Evolutionary conservation across 1,140 invertebrate species (phyloP).

Genomic region (Drosophila elegans): DNA sequence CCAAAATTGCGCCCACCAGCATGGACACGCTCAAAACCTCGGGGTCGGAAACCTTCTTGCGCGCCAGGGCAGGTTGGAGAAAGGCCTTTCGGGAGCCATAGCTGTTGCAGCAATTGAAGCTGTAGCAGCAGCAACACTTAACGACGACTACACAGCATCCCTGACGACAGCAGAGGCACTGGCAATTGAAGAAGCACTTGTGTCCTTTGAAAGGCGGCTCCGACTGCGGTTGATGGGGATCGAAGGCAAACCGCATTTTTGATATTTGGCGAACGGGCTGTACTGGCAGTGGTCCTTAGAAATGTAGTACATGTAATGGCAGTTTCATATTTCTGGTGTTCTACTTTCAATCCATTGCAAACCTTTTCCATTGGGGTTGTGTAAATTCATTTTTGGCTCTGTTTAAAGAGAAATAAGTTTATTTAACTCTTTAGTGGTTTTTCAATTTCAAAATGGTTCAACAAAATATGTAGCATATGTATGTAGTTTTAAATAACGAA

Average conservation of each 20-base stretch:
- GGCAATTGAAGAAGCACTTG: slow-evolving; percentile 65
- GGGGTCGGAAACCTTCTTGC: slow-evolving; percentile 9
- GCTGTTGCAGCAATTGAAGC: slow-evolving; percentile 24
- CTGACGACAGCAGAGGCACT: slow-evolving; percentile 65
- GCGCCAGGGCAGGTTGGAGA: slow-evolving; percentile 8
- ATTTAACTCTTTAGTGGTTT: background rate
- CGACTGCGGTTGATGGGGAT: slow-evolving; percentile 15
- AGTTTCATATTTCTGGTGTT: slow-evolving; percentile 10
- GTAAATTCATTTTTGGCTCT: background rate
- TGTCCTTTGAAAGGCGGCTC: slow-evolving; percentile 6
- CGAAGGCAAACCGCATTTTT: slow-evolving; percentile 43
- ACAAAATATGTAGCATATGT: too few species aligned
- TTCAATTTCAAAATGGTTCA: too few species aligned
- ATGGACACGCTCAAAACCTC: slow-evolving; percentile 17
- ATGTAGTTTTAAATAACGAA: too few species aligned
- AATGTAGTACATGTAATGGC: background rate
- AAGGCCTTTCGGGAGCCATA: slow-evolving; percentile 7
- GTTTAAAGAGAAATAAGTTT: background rate
- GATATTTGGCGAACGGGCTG: background rate
- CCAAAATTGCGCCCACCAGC: slow-evolving; percentile 26
- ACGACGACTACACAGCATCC: slow-evolving; percentile 59
- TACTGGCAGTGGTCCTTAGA: slow-evolving; percentile 2
- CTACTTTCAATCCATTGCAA: background rate
- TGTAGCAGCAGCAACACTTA: slow-evolving; percentile 58
- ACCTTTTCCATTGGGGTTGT: background rate